A percentile compares a stretch with the other conserved stretches of the same genome.
Evolutionary conservation across 1,140 invertebrate species (phyloP).

Genomic region (Drosophila hydei): DNA sequence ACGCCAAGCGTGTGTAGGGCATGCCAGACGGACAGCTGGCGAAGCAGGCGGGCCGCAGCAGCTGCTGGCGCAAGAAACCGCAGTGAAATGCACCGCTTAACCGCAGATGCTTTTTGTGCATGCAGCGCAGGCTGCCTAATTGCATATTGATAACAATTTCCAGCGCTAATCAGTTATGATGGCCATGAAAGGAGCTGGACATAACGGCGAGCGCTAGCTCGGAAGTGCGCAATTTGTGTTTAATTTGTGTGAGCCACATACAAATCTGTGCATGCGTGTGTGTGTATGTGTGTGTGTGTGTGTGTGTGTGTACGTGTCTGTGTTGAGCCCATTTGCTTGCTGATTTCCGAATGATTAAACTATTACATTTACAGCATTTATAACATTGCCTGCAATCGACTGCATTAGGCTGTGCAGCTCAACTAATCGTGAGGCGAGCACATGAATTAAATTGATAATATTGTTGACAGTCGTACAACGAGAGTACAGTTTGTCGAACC

Average conservation of each 20-base stretch:
- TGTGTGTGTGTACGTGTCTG: background rate
- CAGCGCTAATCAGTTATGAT: slow-evolving; percentile 73
- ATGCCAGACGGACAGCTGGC: too few relatives aligned
- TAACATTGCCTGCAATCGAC: background rate
- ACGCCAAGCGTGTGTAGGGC: too few relatives aligned
- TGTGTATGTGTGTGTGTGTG: background rate
- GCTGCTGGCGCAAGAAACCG: slow-evolving; percentile 27
- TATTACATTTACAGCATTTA: slow-evolving; percentile 60
- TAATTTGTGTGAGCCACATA: slow-evolving; percentile 56
- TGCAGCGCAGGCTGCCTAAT: slow-evolving; percentile 44
- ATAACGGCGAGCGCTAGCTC: slow-evolving; percentile 1
- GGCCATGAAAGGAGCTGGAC: background rate
- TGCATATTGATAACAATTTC: slow-evolving; percentile 78
- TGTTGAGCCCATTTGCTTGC: slow-evolving; percentile 32
- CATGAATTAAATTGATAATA: slow-evolving; percentile 77
- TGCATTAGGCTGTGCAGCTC: slow-evolving; percentile 27
- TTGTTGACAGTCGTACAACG: slow-evolving; percentile 57
- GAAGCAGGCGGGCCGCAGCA: too few relatives aligned
- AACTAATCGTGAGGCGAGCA: slow-evolving; percentile 7
- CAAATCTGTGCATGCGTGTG: background rate
- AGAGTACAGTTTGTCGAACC: slow-evolving; percentile 18
- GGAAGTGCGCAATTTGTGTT: slow-evolving; percentile 71
- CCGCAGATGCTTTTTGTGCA: slow-evolving; percentile 64
- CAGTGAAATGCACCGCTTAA: slow-evolving; percentile 50
- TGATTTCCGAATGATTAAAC: slow-evolving; percentile 52